A percentile compares a stretch with the other conserved stretches of the same genome.
Conservation (phyloP, 2,113 vertebrate genomes). For the Salvelinus namaycush region DNA sequence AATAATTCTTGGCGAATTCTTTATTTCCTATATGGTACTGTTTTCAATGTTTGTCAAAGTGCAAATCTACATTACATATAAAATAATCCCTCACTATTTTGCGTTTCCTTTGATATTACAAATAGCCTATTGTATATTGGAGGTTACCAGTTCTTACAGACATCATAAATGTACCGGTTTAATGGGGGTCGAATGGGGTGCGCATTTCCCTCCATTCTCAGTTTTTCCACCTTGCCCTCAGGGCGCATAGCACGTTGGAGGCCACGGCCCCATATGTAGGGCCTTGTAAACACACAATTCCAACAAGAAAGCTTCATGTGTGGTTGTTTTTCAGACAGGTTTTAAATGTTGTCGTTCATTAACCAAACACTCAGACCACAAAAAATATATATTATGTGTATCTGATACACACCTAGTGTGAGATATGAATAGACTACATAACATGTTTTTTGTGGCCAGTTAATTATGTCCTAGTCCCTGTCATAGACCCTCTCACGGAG, state of each 20-base stretch:
- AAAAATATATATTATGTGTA: background rate
- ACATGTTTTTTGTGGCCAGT: background rate
- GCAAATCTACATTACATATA: background rate
- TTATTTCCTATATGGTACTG: no score
- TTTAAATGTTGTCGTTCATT: slow-evolving; percentile 38
- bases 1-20: background rate
- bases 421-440: background rate
- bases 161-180: no score
- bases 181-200: no score
- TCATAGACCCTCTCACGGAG: background rate
- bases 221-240: no score
- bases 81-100: background rate
- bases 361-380: background rate
- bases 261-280: background rate
- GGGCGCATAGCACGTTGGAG: background rate
- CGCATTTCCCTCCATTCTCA: no score
- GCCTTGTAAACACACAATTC: slow-evolving; percentile 8
- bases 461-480: background rate
- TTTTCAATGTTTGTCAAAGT: no score
- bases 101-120: background rate
- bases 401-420: background rate
- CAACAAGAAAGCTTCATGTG: slow-evolving; percentile 19
- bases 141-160: no score
- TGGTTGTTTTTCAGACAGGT: slow-evolving; percentile 21
- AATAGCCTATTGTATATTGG: background rate